A percentile compares a stretch with the other conserved stretches of the same genome.
Conservation (phyloP, 2,113 vertebrate species). For the Psittacara wagleri region DNA sequence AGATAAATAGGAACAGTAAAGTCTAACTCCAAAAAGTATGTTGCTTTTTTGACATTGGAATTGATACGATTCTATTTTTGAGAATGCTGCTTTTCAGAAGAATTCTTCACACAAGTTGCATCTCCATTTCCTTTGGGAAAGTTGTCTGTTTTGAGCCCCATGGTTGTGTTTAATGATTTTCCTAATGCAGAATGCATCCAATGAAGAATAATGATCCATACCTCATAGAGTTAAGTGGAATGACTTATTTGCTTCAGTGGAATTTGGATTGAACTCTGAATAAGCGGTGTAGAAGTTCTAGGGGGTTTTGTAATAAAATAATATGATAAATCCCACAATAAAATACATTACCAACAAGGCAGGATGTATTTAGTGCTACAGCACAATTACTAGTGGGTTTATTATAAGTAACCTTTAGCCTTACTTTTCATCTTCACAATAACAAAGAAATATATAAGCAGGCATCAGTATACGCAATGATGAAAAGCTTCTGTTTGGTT, state of each 20-base stretch:
- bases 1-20: neutral
- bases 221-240: neutral
- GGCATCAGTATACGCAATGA: conserved; percentile 8
- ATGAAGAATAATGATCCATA: neutral
- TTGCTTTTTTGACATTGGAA: neutral
- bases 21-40: neutral
- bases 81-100: neutral
- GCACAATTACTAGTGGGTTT: conserved; percentile 29
- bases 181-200: neutral
- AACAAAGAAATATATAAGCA: conserved; percentile 22
- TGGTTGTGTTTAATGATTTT: neutral
- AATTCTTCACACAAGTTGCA: neutral
- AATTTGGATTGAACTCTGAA: neutral
- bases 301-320: neutral
- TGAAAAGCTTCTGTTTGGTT: conserved; percentile 43
- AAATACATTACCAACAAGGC: neutral
- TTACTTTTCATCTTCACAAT: conserved; percentile 45
- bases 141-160: neutral
- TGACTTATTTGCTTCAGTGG: neutral
- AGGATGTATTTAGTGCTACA: conserved; percentile 47
- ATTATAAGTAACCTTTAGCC: conserved; percentile 41
- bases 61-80: neutral
- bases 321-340: neutral
- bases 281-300: neutral
- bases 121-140: neutral